Base-by-base conservation (phyloP, 2,888 invertebrate species). In the Fragum whitleyi region DNA sequence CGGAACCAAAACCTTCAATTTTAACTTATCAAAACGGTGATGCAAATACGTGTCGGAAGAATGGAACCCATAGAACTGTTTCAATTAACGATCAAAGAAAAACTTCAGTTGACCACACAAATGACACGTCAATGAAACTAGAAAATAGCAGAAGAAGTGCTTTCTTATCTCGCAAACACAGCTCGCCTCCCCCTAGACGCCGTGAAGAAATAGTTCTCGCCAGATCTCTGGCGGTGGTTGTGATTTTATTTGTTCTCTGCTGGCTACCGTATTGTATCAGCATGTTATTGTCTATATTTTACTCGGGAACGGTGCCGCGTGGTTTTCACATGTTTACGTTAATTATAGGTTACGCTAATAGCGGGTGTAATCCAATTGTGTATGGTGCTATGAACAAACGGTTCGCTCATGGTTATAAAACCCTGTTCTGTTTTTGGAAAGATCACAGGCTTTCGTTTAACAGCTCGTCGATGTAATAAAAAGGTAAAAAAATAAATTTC, bases 251-350 rank as follows among this genome's bases (percentile, higher is more conserved):
- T 79, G 87, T 92, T 7, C 65, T 92, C n/a, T 90, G 90, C 67
- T 92, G 92, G 92, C 68, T 92, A 9, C 92, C 92, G 0, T 92
- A 90, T 77, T 92, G 92, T 79, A 78, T 92, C 2, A 89, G 91
- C 32, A 92, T 92, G 92, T 79, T 92, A 51, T 59, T 91, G 57
- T 86, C 86, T 1, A 88, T 91, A 53, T 91, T 89, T 74, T 73
- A 75, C n/a, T 73, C 79, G 0, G 77, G 74, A 11, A 6, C 36
- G 2, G 82, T 81, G 2, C 89, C 90, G 9, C 67, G 82, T 19
- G 71, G 77, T 0, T 85, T 89, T n/a, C 90, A 92, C 76, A 88
- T 92, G 83, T 84, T 86, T 28, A 90, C 92, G 0, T 75, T 92
- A 32, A 32, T 92, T 7, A 82, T 92, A n/a, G 92, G 92, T 0